Evolutionary conservation across 2,113 vertebrate genomes (phyloP), one percentile per base, ranked within the genome.

Genomic region (Toxotes chatareus): DNA sequence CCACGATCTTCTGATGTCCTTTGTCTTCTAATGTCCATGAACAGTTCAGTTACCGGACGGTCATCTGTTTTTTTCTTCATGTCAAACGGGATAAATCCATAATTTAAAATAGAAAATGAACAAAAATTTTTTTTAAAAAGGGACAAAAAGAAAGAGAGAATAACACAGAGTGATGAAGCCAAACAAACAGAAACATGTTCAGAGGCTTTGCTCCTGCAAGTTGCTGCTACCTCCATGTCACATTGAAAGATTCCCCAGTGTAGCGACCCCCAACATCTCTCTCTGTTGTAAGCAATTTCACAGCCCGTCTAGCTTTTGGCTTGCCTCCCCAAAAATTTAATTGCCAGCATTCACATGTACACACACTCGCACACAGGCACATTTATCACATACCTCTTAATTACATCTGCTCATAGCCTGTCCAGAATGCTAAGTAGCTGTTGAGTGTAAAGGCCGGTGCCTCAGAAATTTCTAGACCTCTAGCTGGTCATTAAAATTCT

Each of bases 221-320:
- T 69, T 69, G 89, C 82, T 78, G 53, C 89, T 76, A 36, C 88
- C 88, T 91, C 70, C 0, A 31, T 34, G 75, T 83, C 76, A 70
- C 69, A 62, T 42, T 46, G 66, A 51, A 61, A 79, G 66, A 83
- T 73, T 34, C 86, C 82, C 80, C 84, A 38, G 62, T 34, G 84
- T 42, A 59, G 42, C 73, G 85, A 87, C 85, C 87, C 84, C 80
- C 68, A 82, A 81, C 89, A 88, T 86, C 87, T 90, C 89, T 76
- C 86, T 83, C 86, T 82, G 84, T 89, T 93, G 91, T 90, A 89
- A 90, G 88, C 91, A 89, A 92, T 93, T 95, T 94, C 92, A 93
- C 88, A 86, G 87, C 64, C 87, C 34, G 86, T 88, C 89, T 91
- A 84, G 84, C 89, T 91, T 88, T 83, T 93, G 90, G 87, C 90